Base-by-base conservation (phyloP, 2,888 invertebrate species). In the Amphipoea lucens region DNA sequence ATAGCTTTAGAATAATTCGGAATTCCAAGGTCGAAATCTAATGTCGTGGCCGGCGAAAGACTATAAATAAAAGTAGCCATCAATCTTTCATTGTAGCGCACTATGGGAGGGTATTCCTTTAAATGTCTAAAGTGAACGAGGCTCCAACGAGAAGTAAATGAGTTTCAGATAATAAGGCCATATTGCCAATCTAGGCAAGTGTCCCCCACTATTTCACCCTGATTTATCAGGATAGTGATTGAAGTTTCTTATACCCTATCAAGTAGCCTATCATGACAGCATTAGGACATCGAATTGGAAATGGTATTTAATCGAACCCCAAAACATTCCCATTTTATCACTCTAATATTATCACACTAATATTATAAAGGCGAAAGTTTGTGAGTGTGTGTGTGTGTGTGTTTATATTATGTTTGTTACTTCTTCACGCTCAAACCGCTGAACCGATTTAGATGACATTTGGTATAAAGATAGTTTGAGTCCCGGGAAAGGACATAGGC, bases 161-260 rank as follows among this genome's bases (percentile, higher is more conserved):
- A 81, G 66, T 62, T 79, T 71, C 85, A 57, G 85, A 79, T 48
- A 84, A 71, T 54, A 62, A 54, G 66, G 54, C 20, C 45, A 11
- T 70, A 84, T 79, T 79, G 80, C 60, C 81, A 81, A 81, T 79
- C 29, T 65, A n/a, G 57, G n/a, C 54, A 23, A 83, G 62, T n/a
- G 65, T 48, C 29, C 40, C 23, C 45, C 17, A 7, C 57, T 9
- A 60, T 75, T 65, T 82, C 20, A 70, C 66, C 9, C 5, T 51
- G 36, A 84, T 79, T 79, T 79, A 70, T 84, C 2, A 23, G 6
- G 23, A 45, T 6, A 69, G 20, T 42, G 84, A 60, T 60, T 69
- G 57, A 78, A 78, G 40, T 57, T 48, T 12, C 23, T 40, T 9
- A 11, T 57, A 36, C 14, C 6, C 51, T 51, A 20, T 54, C 54